Percentiles rank a stretch among this genome's conserved stretches.
Conservation (phyloP, 1,140 invertebrate species). For the Sitophilus oryzae region DNA sequence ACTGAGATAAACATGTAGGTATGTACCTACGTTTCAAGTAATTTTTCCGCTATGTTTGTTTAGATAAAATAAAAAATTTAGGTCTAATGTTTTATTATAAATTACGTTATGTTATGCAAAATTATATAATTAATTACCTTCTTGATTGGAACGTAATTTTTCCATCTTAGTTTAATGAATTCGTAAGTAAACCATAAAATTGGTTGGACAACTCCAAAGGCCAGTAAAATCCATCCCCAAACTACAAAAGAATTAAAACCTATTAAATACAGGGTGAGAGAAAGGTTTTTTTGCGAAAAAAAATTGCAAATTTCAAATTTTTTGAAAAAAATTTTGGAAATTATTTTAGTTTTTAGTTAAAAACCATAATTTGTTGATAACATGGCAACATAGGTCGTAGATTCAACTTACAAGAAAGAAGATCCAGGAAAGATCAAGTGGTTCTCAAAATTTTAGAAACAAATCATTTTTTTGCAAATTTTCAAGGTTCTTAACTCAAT, state of each 20-base stretch:
- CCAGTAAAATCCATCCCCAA: conserved; percentile 30
- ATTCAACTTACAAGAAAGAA: too few species aligned
- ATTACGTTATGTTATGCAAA: not conserved
- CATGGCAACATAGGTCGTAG: too few species aligned
- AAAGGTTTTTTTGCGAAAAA: not conserved
- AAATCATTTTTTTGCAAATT: not conserved
- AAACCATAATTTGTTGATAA: too few species aligned
- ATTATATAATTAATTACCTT: not conserved
- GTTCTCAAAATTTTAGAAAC: too few species aligned
- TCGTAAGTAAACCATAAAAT: conserved; percentile 26
- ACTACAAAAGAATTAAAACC: conserved; percentile 17
- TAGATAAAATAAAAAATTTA: not conserved
- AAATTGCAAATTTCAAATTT: not conserved
- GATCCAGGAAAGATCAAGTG: too few species aligned
- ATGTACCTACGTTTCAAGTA: too few species aligned
- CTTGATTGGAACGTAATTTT: not conserved
- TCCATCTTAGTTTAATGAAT: conserved; percentile 3
- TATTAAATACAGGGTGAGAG: conserved; percentile 3
- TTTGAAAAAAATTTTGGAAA: too few species aligned
- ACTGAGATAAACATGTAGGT: too few species aligned
- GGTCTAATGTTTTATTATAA: not conserved
- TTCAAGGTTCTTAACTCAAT: too few species aligned
- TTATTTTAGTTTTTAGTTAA: too few species aligned
- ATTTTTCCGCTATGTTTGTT: not conserved
- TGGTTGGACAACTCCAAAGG: conserved; percentile 27